Conservation (phyloP, 2,888 invertebrate genomes). For the Ectemnius lituratus region DNA sequence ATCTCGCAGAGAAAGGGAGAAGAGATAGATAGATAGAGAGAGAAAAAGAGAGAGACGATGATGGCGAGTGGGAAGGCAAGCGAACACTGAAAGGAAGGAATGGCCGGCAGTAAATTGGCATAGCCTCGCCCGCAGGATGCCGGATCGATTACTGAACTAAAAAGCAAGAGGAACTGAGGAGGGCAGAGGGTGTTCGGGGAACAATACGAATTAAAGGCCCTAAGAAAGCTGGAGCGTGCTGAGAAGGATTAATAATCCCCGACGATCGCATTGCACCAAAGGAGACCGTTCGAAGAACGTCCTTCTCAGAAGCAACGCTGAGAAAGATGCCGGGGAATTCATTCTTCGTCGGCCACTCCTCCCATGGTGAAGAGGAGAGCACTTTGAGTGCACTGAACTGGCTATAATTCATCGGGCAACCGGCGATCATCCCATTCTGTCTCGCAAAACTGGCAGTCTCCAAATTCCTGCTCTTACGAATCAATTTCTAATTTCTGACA, state of each 20-base stretch:
- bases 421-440: neutral
- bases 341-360: too few relatives aligned
- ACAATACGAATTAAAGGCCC: constrained; percentile 27
- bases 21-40: neutral
- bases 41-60: too few relatives aligned
- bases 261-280: constrained; percentile 9
- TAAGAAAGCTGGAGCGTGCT: constrained; percentile 16
- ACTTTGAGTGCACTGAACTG: constrained; percentile 1
- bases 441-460: too few relatives aligned
- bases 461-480: too few relatives aligned
- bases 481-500: too few relatives aligned
- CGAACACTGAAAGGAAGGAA: neutral
- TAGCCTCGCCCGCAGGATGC: constrained; percentile 8
- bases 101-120: neutral
- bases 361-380: neutral
- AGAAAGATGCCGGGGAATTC: constrained; percentile 1
- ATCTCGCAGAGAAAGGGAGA: neutral
- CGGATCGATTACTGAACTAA: constrained; percentile 26
- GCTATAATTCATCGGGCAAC: neutral
- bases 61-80: too few relatives aligned
- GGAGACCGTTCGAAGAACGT: constrained; percentile 7
- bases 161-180: neutral
- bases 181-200: neutral
- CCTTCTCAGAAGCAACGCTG: constrained; percentile 1
- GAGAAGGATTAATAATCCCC: constrained; percentile 20